phyloP scores from a whole-genome alignment of 2,113 vertebrate genomes.

The Tachuris rubrigastra region DNA sequence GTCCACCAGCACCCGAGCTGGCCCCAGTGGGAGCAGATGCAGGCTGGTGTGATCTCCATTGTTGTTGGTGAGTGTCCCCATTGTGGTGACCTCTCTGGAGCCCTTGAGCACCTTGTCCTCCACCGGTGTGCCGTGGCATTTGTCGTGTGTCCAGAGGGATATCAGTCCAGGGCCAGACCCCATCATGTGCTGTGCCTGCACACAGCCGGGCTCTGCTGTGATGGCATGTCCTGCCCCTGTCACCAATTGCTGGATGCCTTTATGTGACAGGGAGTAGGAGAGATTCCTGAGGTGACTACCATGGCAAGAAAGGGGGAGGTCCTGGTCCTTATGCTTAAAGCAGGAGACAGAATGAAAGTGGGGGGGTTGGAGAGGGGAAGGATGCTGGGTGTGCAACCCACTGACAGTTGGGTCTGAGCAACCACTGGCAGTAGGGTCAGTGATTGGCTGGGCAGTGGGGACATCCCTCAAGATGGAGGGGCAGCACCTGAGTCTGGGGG shows the following conservation, averaged over 20 bases:
- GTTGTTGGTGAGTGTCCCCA: neutral
- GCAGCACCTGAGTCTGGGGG: neutral
- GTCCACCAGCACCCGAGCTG: neutral
- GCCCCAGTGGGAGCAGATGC: neutral
- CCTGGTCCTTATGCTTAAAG: neutral
- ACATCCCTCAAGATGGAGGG: fast-evolving
- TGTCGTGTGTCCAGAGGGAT: fast-evolving
- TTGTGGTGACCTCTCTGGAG: neutral
- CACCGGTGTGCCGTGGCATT: fast-evolving
- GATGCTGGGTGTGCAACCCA: neutral
- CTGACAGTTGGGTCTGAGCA: too few relatives aligned
- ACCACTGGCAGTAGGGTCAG: neutral
- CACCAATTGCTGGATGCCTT: neutral
- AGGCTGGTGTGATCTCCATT: fast-evolving
- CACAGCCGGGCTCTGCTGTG: neutral
- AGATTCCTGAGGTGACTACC: neutral
- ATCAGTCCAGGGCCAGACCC: neutral
- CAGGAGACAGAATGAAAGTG: neutral
- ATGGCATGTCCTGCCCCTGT: neutral
- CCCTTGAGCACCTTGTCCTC: neutral
- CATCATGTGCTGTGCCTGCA: neutral
- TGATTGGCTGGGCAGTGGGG: neutral
- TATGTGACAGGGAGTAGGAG: neutral
- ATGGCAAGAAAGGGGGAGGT: fast-evolving
- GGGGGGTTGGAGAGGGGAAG: neutral